Evolutionary conservation across 2,113 vertebrate genomes (phyloP).

Genomic region (Cyanoliseus patagonus): DNA sequence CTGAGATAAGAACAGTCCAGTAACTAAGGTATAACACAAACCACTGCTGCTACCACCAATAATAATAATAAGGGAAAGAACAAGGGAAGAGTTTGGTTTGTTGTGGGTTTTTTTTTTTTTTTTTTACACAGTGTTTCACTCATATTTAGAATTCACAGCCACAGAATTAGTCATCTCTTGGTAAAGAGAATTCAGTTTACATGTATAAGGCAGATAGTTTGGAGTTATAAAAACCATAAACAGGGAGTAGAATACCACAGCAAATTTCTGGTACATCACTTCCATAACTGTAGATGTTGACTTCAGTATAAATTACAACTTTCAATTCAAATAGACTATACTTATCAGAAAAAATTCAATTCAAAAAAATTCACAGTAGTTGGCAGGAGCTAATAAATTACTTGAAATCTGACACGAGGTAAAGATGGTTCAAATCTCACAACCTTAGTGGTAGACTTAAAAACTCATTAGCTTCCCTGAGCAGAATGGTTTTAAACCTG

Average conservation of each 20-base stretch:
- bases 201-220: not conserved
- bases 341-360: not conserved
- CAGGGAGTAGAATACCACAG: not conserved
- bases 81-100: not conserved
- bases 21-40: not conserved
- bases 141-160: not conserved
- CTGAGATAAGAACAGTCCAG: not conserved
- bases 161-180: not conserved
- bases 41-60: not conserved
- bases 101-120: not conserved
- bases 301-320: not conserved
- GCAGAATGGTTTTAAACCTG: not conserved
- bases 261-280: not conserved
- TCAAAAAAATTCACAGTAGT: not conserved
- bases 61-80: not conserved
- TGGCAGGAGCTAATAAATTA: not conserved
- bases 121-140: not conserved
- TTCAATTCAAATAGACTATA: not conserved
- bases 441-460: not conserved
- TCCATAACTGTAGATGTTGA: not conserved
- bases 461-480: not conserved
- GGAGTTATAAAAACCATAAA: not conserved
- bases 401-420: not conserved
- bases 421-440: not conserved
- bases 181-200: not conserved